Evolutionary conservation across 2,113 vertebrate genomes (phyloP).

Genomic region (Heloderma charlesbogerti): DNA sequence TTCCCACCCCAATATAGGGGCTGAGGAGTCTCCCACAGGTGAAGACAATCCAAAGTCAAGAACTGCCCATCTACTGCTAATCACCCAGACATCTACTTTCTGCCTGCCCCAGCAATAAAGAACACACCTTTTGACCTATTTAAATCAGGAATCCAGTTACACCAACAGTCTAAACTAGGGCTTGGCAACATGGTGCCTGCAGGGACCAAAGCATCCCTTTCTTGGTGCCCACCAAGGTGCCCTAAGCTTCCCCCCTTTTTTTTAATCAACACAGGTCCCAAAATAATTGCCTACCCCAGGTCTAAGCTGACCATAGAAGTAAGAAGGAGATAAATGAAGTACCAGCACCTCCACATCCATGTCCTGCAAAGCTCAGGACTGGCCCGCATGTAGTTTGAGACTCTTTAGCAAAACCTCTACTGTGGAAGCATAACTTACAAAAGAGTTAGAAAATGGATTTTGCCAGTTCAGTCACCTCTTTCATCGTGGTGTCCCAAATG

Average conservation of each 20-base stretch:
- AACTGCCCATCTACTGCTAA: neutral
- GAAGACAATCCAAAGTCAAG: too few relatives aligned
- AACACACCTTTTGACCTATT: neutral
- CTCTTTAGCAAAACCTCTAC: neutral
- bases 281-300: neutral
- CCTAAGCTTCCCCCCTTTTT: too few relatives aligned
- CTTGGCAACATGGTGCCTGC: too few relatives aligned
- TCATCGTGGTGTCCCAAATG: conserved; percentile 81
- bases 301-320: too few relatives aligned
- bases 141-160: neutral
- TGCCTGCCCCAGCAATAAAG: neutral
- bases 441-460: neutral
- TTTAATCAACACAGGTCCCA: neutral
- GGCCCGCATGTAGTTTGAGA: too few relatives aligned
- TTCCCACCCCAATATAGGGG: neutral
- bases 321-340: neutral
- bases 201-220: too few relatives aligned
- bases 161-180: neutral
- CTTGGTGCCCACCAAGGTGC: too few relatives aligned
- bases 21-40: neutral
- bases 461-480: conserved; percentile 60
- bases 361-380: neutral
- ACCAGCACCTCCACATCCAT: neutral
- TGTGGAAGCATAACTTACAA: neutral
- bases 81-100: neutral